Conservation (phyloP, 2,888 invertebrate species). For the Calameuta idolon region DNA sequence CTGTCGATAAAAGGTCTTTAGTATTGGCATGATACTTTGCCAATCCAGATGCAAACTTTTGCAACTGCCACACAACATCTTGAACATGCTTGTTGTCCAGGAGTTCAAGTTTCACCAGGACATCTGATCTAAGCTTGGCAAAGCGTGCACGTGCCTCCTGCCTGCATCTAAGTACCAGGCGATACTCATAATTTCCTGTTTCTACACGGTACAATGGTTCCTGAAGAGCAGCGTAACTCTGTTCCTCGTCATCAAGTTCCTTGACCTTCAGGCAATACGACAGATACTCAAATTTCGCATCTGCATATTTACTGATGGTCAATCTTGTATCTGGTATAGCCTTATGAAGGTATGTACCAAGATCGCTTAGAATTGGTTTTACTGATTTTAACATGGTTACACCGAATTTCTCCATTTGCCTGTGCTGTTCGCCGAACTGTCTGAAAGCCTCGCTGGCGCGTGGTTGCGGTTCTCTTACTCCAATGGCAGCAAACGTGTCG, state of each 20-base stretch:
- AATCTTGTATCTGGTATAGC: conserved; percentile 98
- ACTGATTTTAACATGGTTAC: conserved; percentile 89
- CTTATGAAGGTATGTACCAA: conserved; percentile 96
- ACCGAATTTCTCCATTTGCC: conserved; percentile 91
- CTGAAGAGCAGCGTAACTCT: conserved; percentile 90
- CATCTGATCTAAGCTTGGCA: conserved; percentile 87
- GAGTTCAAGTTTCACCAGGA: conserved; percentile 95
- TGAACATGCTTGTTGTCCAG: conserved; percentile 98
- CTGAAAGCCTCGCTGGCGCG: conserved; percentile 96
- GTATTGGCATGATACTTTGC: conserved; percentile 82
- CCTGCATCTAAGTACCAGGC: conserved; percentile 93
- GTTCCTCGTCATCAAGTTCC: conserved; percentile 99
- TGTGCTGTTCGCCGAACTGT: conserved; percentile 93
- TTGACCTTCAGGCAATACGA: conserved; percentile 99
- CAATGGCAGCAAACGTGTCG: conserved; percentile 93
- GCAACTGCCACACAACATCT: conserved; percentile 88
- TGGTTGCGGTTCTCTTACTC: conserved; percentile 95
- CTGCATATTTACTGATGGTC: conserved; percentile 97
- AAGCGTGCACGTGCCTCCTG: conserved; percentile 92
- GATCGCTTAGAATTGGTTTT: conserved; percentile 93
- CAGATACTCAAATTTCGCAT: conserved; percentile 98
- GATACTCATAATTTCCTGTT: conserved; percentile 99
- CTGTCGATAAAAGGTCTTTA: conserved; percentile 80
- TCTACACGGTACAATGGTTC: conserved; percentile 98
- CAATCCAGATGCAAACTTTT: conserved; percentile 86